A percentile compares a stretch with the other conserved stretches of the same genome.
Evolutionary conservation across 2,888 invertebrate species (phyloP).

Genomic region (Trissonchulus sp.): DNA sequence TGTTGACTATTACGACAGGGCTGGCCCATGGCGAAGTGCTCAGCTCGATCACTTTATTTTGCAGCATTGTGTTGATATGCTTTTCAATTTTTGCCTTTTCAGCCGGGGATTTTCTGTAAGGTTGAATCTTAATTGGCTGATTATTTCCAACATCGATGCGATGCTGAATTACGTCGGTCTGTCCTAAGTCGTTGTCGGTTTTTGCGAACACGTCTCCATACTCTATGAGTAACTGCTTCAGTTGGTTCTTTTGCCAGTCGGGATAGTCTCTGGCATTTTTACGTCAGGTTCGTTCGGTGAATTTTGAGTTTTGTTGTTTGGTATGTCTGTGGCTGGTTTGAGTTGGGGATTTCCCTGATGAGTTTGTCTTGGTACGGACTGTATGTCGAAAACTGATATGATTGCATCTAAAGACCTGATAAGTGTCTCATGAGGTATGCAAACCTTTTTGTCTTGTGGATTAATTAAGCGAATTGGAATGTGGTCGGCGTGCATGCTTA

Average conservation of each 20-base stretch:
- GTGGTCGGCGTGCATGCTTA: too few relatives aligned
- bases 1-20: constrained; percentile 48
- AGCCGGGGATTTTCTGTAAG: background rate
- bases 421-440: too few relatives aligned
- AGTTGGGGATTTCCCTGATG: too few relatives aligned
- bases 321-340: too few relatives aligned
- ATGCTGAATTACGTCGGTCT: background rate
- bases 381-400: too few relatives aligned
- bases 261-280: too few relatives aligned
- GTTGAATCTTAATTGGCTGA: background rate
- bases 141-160: background rate
- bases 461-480: too few relatives aligned
- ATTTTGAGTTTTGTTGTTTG: too few relatives aligned
- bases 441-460: too few relatives aligned
- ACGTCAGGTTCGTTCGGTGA: too few relatives aligned
- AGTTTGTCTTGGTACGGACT: too few relatives aligned
- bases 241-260: background rate
- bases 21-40: constrained; percentile 47
- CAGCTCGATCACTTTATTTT: constrained; percentile 33
- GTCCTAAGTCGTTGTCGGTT: background rate
- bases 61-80: background rate
- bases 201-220: background rate
- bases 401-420: too few relatives aligned
- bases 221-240: background rate
- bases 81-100: background rate